phyloP scores from a whole-genome alignment of 1,140 invertebrate species.

The Physella acuta region DNA sequence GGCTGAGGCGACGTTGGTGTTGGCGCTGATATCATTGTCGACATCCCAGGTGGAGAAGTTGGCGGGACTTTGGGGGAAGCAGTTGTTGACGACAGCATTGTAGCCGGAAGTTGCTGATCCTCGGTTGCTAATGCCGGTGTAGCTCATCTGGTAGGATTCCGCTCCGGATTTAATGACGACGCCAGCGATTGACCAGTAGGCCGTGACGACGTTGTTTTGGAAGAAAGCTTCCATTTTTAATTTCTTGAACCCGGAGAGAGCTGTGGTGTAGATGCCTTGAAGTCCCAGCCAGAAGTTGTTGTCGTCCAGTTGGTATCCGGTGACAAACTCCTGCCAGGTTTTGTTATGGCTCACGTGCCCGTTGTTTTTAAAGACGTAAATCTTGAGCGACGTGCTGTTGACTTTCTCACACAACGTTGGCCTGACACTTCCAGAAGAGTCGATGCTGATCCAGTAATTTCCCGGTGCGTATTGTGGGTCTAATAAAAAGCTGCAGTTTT shows the following conservation, averaged over 20 bases:
- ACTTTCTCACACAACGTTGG: neutral
- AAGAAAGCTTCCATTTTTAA: neutral
- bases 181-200: neutral
- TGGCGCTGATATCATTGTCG: neutral
- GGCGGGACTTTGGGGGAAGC: neutral
- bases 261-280: neutral
- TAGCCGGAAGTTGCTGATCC: neutral
- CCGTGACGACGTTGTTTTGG: neutral
- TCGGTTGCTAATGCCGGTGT: neutral
- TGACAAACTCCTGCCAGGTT: neutral
- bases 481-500: neutral
- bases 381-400: neutral
- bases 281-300: neutral
- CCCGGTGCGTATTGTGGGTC: neutral
- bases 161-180: neutral
- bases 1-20: neutral
- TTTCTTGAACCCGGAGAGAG: neutral
- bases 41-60: neutral
- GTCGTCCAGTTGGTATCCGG: neutral
- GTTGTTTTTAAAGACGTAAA: neutral
- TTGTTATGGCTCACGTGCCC: neutral
- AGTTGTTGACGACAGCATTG: neutral
- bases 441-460: neutral
- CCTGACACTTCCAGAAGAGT: neutral
- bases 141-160: neutral